These are phyloP conservation scores for Ageneiosus marmoratus DNA, from an alignment of 2,113 vertebrate species.

Conservation along the genomic window DNA sequence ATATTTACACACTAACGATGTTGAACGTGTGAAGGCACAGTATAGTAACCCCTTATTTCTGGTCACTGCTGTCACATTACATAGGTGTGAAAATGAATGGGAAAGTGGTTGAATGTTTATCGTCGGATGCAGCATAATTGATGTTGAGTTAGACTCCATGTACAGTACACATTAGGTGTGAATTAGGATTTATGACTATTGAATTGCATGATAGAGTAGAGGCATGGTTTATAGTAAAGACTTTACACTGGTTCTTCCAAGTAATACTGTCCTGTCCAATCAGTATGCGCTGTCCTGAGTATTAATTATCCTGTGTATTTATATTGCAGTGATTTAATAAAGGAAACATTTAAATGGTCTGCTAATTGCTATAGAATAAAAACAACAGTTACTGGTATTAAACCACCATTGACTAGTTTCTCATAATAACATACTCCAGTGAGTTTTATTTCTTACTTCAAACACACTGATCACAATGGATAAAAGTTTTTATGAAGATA, in stretches of 20 bases:
- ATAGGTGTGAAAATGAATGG: neutral
- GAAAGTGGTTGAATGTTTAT: neutral
- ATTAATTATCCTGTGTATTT: neutral
- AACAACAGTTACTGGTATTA: no score
- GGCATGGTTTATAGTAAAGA: neutral
- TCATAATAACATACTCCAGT: neutral
- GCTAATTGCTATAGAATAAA: neutral
- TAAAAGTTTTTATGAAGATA: neutral
- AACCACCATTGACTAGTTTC: neutral
- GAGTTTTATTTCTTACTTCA: neutral
- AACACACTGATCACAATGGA: neutral
- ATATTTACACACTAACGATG: slow-evolving; percentile 8
- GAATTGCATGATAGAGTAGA: neutral
- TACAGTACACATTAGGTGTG: neutral
- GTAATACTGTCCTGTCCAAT: neutral
- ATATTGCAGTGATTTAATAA: neutral
- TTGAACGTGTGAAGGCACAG: slow-evolving; percentile 7
- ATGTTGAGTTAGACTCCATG: neutral
- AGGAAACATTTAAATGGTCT: neutral
- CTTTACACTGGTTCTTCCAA: neutral
- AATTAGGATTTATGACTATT: neutral
- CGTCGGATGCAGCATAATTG: neutral
- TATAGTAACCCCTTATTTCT: slow-evolving; percentile 11
- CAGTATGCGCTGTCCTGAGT: neutral
- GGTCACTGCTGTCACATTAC: neutral